Base-by-base conservation (phyloP, 1,140 invertebrate genomes). In the Lepidurus couesii region DNA sequence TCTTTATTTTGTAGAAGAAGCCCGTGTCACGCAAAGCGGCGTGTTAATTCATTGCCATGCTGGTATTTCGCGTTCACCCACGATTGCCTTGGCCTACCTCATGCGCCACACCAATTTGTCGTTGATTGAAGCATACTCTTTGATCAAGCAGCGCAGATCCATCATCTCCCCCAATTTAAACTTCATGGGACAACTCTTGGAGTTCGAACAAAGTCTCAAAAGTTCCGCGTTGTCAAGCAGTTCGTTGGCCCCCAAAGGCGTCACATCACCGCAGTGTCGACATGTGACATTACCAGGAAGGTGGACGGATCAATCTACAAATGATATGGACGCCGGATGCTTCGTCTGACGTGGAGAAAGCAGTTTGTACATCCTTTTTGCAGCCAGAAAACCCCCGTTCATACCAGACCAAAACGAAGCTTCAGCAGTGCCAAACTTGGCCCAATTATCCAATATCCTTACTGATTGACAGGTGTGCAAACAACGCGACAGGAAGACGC, bases 161-260 rank as follows among this genome's bases (percentile, higher is more conserved):
- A 97, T 98, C 84, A 97, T 98, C 82, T 96, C 95, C 75, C 96
- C 96, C 1, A 97, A 99, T 86, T 90, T 98, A 74, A 98, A 98
- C 84, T 99, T 99, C 86, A 96, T 99, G 91, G 95, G 92, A 10
- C 96, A 98, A 85, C 87, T 99, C 81, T 86, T 95, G 47, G 94
- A 98, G 83, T 89, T 95, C 82, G 95, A 97, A 83, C 90, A 93
- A 82, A 89, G 86, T 77, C 84, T 93, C 21, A 77, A 47, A 44
- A 26, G 34, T 10, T 44, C 77, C 47, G 16, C 65, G 11, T 6
- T 42, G 10, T 11, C 26, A 11, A 42, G 6, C 44, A 44, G 9
- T 42, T 42, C 75, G 1, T 11, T 42, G 7, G 24, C 73, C 7
- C 24, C 75, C 21, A 76, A 42, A 44, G n/a, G 42, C 13, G 44